A percentile compares a stretch with the other conserved stretches of the same genome.
Evolutionary conservation across 2,797 vertebrate species (phyloP).

Genomic region (Coluber constrictor): DNA sequence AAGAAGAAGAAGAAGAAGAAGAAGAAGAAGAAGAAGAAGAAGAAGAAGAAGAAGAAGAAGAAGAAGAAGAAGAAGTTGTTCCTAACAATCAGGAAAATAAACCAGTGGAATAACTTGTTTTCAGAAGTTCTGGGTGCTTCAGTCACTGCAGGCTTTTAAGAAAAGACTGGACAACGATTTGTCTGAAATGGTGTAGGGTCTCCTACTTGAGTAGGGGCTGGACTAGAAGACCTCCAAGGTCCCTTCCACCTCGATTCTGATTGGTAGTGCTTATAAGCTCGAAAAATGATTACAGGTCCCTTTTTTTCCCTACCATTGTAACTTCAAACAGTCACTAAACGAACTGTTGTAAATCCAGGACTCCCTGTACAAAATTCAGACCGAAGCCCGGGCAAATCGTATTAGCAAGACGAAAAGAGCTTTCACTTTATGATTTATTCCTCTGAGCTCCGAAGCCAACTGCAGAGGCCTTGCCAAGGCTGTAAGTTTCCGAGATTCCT

Average conservation of each 20-base stretch:
- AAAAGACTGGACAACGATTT: not conserved
- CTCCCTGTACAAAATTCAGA: conserved; percentile 25
- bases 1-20: no score
- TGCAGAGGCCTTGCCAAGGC: conserved; percentile 44
- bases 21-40: no score
- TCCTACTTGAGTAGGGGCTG: not conserved
- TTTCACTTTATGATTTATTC: conserved; percentile 50
- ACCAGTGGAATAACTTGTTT: not conserved
- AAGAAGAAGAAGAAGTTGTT: no score
- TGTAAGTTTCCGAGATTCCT: conserved; percentile 46
- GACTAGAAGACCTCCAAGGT: not conserved
- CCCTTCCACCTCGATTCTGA: not conserved
- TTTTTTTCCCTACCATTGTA: not conserved
- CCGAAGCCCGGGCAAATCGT: conserved; percentile 40
- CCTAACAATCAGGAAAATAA: not conserved
- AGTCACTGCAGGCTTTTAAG: not conserved
- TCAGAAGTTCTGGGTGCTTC: not conserved
- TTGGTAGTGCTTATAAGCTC: fast-evolving
- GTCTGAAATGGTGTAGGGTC: not conserved
- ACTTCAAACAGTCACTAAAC: not conserved
- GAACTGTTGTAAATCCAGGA: not conserved
- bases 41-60: no score
- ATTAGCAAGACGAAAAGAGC: conserved; percentile 47
- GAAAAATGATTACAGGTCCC: not conserved
- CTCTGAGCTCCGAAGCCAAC: conserved; percentile 48